A percentile compares a stretch with the other conserved stretches of the same genome.
These are phyloP conservation scores for Diglossa brunneiventris DNA, from an alignment of 2,113 vertebrate genomes.

Conservation along the genomic window DNA sequence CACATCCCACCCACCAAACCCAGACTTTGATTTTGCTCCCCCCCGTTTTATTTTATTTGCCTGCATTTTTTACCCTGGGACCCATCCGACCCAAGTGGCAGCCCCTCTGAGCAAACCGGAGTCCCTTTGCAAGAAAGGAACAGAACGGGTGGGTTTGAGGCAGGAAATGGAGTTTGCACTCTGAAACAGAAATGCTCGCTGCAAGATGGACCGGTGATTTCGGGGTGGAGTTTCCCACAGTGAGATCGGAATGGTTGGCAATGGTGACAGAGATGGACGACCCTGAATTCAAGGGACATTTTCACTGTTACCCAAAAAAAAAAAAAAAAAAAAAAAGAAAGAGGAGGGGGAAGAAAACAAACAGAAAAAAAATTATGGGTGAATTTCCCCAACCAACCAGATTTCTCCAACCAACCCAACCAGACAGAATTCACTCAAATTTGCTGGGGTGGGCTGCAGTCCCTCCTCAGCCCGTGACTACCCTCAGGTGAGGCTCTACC, in stretches of 20 bases:
- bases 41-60: fast-evolving
- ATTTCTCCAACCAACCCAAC: background rate
- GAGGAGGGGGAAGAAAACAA: fast-evolving
- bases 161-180: background rate
- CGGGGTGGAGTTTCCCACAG: background rate
- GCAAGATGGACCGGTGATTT: background rate
- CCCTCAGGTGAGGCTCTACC: background rate
- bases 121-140: background rate
- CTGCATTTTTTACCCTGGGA: background rate
- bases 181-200: background rate
- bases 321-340: background rate
- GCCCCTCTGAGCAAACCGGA: background rate
- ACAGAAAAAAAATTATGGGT: background rate
- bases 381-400: background rate
- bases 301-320: background rate
- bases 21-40: too few species aligned
- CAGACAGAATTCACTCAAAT: background rate
- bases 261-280: background rate
- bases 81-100: background rate
- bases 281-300: background rate
- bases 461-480: background rate
- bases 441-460: fast-evolving
- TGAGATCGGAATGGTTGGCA: background rate
- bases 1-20: background rate
- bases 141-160: background rate